Conservation (phyloP, 1,140 invertebrate genomes). For the Dinoponera quadriceps region DNA sequence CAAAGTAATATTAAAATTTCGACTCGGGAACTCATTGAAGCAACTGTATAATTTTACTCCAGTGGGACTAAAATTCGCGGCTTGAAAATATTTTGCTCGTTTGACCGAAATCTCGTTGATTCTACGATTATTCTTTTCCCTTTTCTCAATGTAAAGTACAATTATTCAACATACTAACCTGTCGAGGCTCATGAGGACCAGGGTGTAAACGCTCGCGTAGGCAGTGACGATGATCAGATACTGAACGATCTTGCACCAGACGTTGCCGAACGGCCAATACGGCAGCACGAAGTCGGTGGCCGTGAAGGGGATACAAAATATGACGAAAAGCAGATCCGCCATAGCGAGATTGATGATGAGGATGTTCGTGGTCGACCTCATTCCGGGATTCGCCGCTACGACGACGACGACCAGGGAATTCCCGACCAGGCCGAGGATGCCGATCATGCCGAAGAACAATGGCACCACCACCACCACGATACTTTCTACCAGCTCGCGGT, state of each 20-base stretch:
- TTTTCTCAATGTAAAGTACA: background rate
- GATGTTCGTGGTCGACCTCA: constrained; percentile 97
- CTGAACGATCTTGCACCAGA: constrained; percentile 96
- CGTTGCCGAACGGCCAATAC: constrained; percentile 95
- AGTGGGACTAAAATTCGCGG: no score
- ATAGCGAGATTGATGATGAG: constrained; percentile 95
- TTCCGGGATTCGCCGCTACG: constrained; percentile 94
- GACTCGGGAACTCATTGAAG: no score
- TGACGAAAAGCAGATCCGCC: constrained; percentile 97
- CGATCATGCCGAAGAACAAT: constrained; percentile 94
- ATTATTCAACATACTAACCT: constrained; percentile 84
- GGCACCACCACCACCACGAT: constrained; percentile 92
- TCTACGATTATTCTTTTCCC: no score
- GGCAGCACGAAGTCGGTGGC: constrained; percentile 94
- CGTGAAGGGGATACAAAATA: constrained; percentile 98
- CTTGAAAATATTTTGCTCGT: no score
- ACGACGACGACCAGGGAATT: constrained; percentile 95
- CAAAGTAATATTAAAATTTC: no score
- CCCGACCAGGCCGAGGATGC: constrained; percentile 94
- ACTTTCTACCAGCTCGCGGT: constrained; percentile 85
- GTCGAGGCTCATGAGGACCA: constrained; percentile 98
- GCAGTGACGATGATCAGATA: constrained; percentile 95
- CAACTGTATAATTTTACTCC: no score
- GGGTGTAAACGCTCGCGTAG: constrained; percentile 96
- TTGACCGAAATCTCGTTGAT: no score